phyloP scores from a whole-genome alignment of 1,140 invertebrate genomes.

The Hylaeus anthracinus region DNA sequence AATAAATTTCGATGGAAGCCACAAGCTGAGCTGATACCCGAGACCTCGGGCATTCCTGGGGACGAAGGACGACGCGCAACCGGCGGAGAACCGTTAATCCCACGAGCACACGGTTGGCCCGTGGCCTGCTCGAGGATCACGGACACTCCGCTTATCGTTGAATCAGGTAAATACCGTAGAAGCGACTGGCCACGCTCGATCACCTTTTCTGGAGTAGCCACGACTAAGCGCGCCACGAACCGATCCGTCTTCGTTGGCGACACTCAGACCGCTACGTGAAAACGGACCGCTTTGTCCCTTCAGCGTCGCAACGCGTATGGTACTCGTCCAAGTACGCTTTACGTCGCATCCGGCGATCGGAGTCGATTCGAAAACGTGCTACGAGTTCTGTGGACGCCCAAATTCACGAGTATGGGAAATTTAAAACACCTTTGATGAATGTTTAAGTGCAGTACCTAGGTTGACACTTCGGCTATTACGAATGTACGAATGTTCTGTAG shows the following conservation, averaged over 20 bases:
- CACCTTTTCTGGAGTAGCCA: constrained; percentile 1
- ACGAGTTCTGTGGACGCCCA: too few relatives aligned
- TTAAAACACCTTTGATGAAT: too few relatives aligned
- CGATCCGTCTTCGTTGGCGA: not conserved
- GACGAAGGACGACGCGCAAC: constrained; percentile 1
- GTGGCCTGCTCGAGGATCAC: not conserved
- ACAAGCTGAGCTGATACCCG: too few relatives aligned
- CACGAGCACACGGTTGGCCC: not conserved
- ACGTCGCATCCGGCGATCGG: too few relatives aligned
- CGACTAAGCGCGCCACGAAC: not conserved
- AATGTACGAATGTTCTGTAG: too few relatives aligned
- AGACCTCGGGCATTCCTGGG: not conserved
- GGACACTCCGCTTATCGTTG: constrained; percentile 29
- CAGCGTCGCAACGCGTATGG: too few relatives aligned
- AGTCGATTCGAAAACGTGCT: too few relatives aligned
- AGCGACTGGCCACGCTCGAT: constrained; percentile 11
- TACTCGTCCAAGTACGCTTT: too few relatives aligned
- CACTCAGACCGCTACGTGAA: not conserved
- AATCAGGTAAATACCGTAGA: constrained; percentile 45
- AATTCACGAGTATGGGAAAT: too few relatives aligned
- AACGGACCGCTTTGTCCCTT: not conserved
- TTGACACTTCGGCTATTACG: too few relatives aligned
- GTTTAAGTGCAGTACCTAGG: too few relatives aligned
- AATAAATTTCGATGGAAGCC: constrained; percentile 10
- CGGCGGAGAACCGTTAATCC: constrained; percentile 34